Evolutionary conservation across 2,113 vertebrate species (phyloP).

Genomic region (Desmodus rotundus): DNA sequence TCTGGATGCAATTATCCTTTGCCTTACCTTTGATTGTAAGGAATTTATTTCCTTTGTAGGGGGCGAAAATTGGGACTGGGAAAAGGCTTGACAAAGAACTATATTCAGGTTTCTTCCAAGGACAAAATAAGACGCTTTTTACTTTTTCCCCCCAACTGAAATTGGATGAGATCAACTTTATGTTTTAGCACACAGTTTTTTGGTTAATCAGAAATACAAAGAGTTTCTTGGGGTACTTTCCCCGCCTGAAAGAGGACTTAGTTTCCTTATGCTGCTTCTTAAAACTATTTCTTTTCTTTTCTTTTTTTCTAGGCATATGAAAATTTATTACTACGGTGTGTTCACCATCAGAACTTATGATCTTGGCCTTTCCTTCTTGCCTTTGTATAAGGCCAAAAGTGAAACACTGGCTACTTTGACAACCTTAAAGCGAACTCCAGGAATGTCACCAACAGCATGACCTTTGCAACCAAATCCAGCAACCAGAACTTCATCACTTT

Average conservation of each 20-base stretch:
- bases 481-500: too few species aligned
- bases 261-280: not conserved
- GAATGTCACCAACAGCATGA: too few species aligned
- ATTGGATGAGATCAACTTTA: not conserved
- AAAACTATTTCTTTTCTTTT: too few species aligned
- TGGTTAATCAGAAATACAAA: not conserved
- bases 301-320: too few species aligned
- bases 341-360: too few species aligned
- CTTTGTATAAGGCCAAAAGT: too few species aligned
- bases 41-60: slow-evolving; percentile 55
- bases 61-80: slow-evolving; percentile 53
- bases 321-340: too few species aligned
- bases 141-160: not conserved
- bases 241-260: not conserved
- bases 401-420: too few species aligned
- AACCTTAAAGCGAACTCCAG: too few species aligned
- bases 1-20: slow-evolving; percentile 72
- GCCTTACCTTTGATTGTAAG: slow-evolving; percentile 64
- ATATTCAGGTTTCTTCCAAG: slow-evolving; percentile 60
- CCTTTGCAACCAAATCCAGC: too few species aligned
- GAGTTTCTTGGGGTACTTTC: not conserved
- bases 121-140: slow-evolving; percentile 60
- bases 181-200: not conserved
- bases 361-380: too few species aligned
- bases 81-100: slow-evolving; percentile 53